These are phyloP conservation scores for Myripristis murdjan DNA, from an alignment of 2,797 vertebrate genomes.

Conservation along the genomic window DNA sequence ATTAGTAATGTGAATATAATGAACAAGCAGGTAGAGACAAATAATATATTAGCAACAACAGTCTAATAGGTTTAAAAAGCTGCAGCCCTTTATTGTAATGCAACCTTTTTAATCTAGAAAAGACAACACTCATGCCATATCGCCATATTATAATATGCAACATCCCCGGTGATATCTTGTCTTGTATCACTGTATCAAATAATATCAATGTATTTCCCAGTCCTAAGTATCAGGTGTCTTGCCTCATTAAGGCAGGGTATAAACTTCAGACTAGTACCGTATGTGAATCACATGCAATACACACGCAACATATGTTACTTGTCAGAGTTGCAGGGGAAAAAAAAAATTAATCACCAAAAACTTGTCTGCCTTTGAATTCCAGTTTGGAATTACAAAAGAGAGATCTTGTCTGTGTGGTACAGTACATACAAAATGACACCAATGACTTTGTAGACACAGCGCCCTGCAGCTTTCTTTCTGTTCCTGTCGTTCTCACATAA, in stretches of 20 bases:
- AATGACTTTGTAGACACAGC: slow-evolving; percentile 44
- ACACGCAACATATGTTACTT: background rate
- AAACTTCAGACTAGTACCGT: background rate
- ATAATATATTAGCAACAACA: too few species aligned
- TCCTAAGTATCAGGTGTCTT: too few species aligned
- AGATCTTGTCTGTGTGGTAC: slow-evolving; percentile 22
- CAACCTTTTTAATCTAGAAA: too few species aligned
- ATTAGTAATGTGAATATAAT: too few species aligned
- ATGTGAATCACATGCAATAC: background rate
- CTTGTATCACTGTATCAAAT: too few species aligned
- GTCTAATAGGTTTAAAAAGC: too few species aligned
- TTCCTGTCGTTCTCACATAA: slow-evolving; percentile 37
- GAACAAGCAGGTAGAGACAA: too few species aligned
- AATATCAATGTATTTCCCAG: too few species aligned
- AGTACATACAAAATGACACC: slow-evolving; percentile 44
- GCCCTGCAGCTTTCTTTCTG: slow-evolving; percentile 23
- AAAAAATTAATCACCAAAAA: background rate
- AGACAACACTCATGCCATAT: too few species aligned
- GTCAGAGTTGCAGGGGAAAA: background rate
- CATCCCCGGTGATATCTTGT: too few species aligned
- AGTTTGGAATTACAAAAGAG: background rate
- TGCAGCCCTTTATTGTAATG: too few species aligned
- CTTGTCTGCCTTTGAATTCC: background rate
- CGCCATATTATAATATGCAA: too few species aligned
- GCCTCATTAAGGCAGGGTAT: background rate